Percentiles rank a stretch among this genome's conserved stretches.
These are phyloP conservation scores for Oegoconia quadripuncta DNA, from an alignment of 2,888 invertebrate genomes.

Conservation along the genomic window DNA sequence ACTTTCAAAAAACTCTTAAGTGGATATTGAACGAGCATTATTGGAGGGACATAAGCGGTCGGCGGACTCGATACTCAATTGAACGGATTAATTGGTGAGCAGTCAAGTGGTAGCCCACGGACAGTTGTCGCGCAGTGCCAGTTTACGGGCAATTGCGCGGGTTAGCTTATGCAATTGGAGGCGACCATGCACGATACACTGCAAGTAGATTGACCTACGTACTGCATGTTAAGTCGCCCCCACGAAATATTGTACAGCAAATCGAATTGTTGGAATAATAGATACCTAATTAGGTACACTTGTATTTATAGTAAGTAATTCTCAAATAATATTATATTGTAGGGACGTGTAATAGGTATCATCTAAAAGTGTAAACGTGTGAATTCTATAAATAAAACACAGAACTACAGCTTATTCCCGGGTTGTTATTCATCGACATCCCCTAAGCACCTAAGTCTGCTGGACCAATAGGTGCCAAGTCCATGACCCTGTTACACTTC, in stretches of 20 bases:
- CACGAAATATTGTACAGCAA: too few species aligned
- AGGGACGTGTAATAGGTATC: too few species aligned
- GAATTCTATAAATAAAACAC: too few species aligned
- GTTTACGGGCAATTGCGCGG: conserved; percentile 30
- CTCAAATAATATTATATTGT: too few species aligned
- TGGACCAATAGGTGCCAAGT: too few species aligned
- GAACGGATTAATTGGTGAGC: conserved; percentile 62
- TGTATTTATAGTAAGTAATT: not conserved
- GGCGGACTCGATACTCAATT: conserved; percentile 56
- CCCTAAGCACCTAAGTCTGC: too few species aligned
- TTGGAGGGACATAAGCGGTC: conserved; percentile 23
- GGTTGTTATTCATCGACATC: too few species aligned
- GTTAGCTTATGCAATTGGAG: conserved; percentile 21
- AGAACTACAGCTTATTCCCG: too few species aligned
- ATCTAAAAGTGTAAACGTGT: too few species aligned
- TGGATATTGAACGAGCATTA: conserved; percentile 21
- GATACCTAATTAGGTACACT: not conserved
- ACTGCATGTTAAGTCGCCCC: conserved; percentile 9
- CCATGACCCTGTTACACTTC: too few species aligned
- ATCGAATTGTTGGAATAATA: not conserved
- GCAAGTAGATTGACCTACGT: conserved; percentile 6
- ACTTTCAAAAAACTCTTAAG: too few species aligned
- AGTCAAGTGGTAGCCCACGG: conserved; percentile 19
- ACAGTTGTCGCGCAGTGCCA: conserved; percentile 18
- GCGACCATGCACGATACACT: conserved; percentile 21